phyloP scores from a whole-genome alignment of 2,888 invertebrate species.

The Macrophya alboannulata region DNA sequence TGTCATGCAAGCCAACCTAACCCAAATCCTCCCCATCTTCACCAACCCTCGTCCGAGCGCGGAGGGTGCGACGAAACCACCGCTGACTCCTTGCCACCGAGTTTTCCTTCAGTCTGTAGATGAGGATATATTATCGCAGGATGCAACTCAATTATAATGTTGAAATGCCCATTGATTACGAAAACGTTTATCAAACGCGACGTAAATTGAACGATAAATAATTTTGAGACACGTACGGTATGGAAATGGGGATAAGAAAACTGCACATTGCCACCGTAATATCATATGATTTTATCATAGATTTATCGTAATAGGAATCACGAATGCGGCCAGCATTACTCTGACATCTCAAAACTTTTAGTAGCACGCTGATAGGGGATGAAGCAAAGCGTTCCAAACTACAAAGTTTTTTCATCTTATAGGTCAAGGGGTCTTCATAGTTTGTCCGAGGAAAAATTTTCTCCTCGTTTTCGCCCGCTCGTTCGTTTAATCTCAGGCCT shows the following conservation, averaged over 20 bases:
- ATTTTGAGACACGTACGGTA: background rate
- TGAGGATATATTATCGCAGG: constrained; percentile 22
- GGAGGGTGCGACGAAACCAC: constrained; percentile 5
- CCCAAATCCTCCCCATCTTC: constrained; percentile 16
- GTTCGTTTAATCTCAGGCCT: constrained; percentile 27
- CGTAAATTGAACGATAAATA: background rate
- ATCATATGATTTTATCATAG: background rate
- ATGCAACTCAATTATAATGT: constrained; percentile 16
- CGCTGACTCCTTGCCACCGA: constrained; percentile 11
- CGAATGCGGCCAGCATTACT: background rate
- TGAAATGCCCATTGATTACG: background rate
- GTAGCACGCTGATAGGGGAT: background rate
- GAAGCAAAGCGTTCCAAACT: constrained; percentile 15
- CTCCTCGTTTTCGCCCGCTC: constrained; percentile 38
- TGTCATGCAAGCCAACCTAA: constrained; percentile 53
- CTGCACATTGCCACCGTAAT: background rate
- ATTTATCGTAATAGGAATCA: background rate
- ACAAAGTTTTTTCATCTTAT: constrained; percentile 40
- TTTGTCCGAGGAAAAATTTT: constrained; percentile 35
- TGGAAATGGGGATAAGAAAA: background rate
- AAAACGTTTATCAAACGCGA: background rate
- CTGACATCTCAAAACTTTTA: background rate
- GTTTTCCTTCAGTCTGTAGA: constrained; percentile 8
- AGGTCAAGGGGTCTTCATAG: constrained; percentile 33
- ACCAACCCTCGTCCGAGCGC: constrained; percentile 37